phyloP scores from a whole-genome alignment of 1,140 invertebrate genomes.

The Scaptodrosophila lebanonensis region DNA sequence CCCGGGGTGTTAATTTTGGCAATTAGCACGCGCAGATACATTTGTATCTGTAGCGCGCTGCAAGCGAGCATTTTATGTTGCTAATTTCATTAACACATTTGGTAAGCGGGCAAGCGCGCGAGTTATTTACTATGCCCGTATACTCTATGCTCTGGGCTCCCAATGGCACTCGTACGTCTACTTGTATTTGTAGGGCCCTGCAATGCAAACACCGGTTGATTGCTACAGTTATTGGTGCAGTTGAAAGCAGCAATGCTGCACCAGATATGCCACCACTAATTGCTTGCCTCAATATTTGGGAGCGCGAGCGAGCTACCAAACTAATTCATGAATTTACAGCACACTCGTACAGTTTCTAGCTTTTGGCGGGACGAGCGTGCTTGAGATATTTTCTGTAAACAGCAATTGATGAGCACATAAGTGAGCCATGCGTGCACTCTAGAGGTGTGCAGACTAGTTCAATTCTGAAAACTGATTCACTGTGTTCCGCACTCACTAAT shows the following conservation, averaged over 20 bases:
- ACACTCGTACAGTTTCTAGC: not conserved
- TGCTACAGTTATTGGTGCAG: conserved; percentile 23
- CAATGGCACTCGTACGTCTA: no score
- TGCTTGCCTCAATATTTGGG: conserved; percentile 53
- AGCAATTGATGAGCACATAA: conserved; percentile 56
- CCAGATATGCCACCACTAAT: conserved; percentile 42
- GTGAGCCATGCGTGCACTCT: conserved; percentile 43
- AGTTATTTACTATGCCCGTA: conserved; percentile 39
- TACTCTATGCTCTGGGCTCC: no score
- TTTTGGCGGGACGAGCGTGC: no score
- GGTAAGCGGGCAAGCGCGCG: conserved; percentile 24
- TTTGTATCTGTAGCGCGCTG: conserved; percentile 62
- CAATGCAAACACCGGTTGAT: no score
- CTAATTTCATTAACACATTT: conserved; percentile 77
- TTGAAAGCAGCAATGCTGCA: conserved; percentile 17
- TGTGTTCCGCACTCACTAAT: no score
- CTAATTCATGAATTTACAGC: conserved; percentile 36
- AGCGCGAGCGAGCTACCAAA: conserved; percentile 56
- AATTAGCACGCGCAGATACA: conserved; percentile 70
- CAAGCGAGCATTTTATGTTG: conserved; percentile 67
- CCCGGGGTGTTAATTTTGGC: conserved; percentile 71
- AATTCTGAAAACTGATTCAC: no score
- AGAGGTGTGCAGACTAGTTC: no score
- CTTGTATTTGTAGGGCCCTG: no score
- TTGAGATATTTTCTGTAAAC: no score